Evolutionary conservation across 30 jellyfish, hydroid and myxozoan species (phyloP), one percentile per base, ranked within the genome.

Genomic region (Cassiopea xamachana): DNA sequence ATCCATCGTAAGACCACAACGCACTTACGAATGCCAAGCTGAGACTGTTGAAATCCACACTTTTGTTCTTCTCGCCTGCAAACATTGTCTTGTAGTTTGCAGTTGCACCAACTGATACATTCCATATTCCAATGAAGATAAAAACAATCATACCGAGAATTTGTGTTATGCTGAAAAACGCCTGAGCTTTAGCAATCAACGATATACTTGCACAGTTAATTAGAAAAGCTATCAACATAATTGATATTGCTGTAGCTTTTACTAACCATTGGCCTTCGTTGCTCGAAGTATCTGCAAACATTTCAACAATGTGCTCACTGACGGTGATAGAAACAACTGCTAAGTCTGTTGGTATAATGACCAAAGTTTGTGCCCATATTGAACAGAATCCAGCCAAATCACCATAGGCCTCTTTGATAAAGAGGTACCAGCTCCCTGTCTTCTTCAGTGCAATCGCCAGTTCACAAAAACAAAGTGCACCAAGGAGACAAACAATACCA

Each of bases 1-100:
- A 91, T 1, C 97, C 97, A 59, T 91, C 94, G 43, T 78, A 91
- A 39, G 94, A 91, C 94, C 94, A 91, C 1, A 91, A 68, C 5
- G 92, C 94, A 69, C 74, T 75, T 77, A 62, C 86, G 39, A 91
- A 82, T 2, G 97, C 97, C 1, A 85, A 17, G 8, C 89, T 60
- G 45, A 81, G 50, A 46, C 89, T 81, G 17, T 78, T 55, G 13
- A 61, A 19, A 16, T 85, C 92, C 46, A 85, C 19, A 15, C 48
- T 55, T 55, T 10, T 10, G 12, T 10, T 55, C 10, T 10, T 55
- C 7, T 55, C 12, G 12, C 64, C 12, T 58, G 48, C 64, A 27
- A 91, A 91, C 84, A 91, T 84, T 1, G 79, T 60, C 1, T 12
- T 72, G 64, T 73, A 76, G 59, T 85, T 84, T 43, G 48, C 77